These are phyloP conservation scores for Chymomyza costata DNA, from an alignment of 1,140 invertebrate genomes.

Conservation along the genomic window DNA sequence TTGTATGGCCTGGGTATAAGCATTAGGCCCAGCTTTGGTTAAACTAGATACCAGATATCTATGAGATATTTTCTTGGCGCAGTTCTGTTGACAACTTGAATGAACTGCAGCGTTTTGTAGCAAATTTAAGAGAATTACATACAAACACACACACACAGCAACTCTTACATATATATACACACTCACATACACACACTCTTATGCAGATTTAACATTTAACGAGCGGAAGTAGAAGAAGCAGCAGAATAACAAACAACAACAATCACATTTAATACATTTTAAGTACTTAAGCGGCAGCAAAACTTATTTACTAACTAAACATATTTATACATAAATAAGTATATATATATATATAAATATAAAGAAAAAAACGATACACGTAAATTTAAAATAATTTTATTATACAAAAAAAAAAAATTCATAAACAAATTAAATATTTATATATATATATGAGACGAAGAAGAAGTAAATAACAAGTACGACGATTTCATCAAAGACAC, in stretches of 20 bases:
- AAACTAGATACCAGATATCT: no score
- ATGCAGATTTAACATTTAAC: conserved; percentile 45
- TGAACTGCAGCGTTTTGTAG: conserved; percentile 38
- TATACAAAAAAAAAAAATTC: conserved; percentile 67
- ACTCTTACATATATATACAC: conserved; percentile 22
- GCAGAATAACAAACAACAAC: conserved; percentile 29
- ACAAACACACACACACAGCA: not conserved
- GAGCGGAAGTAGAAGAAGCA: conserved; percentile 19
- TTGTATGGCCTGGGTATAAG: conserved; percentile 17
- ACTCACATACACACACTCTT: conserved; percentile 23
- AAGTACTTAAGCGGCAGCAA: conserved; percentile 56
- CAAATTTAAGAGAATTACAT: conserved; percentile 32
- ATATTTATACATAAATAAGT: conserved; percentile 36
- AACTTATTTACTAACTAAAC: conserved; percentile 34
- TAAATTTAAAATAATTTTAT: conserved; percentile 59
- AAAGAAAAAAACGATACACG: conserved; percentile 32
- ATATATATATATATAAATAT: conserved; percentile 43
- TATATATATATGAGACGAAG: conserved; percentile 40
- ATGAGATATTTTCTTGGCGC: not conserved
- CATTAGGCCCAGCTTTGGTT: conserved; percentile 17
- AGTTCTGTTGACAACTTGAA: not conserved
- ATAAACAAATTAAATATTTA: conserved; percentile 72
- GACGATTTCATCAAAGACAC: conserved; percentile 71
- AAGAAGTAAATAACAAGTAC: conserved; percentile 27
- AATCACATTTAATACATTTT: conserved; percentile 43